Evolutionary conservation across 2,797 vertebrate genomes (phyloP), one percentile per base, ranked within the genome.

Genomic region (Chiroxiphia lanceolata): DNA sequence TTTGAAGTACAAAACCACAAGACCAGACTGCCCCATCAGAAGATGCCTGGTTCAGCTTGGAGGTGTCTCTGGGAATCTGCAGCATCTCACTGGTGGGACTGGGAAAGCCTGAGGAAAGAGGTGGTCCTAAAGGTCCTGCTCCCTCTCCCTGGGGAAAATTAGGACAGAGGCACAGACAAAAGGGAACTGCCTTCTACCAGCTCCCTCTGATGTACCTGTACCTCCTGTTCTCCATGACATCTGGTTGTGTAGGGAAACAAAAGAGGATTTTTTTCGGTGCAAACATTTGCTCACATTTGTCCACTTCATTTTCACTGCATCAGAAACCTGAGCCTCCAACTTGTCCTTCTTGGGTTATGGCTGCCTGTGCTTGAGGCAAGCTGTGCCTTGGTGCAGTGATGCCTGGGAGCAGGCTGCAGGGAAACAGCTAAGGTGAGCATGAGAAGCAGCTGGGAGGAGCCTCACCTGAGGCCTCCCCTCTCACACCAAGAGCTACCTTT

Each of bases 221-320:
- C 26, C 26, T 85, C 10, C 40, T 7, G 1, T 67, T 9, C 9
- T 77, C 7, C 0, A 0, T 29, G 38, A 23, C 15, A 36, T 45
- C 19, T 80, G 17, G 9, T 54, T 5, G 0, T 63, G 15, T 11
- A 63, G 13, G 17, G 36, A 80, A 83, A 59, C 3, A 54, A 69
- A 69, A 48, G 3, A 12, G 13, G 8, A 4, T 19, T 25, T 31
- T 56, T 61, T 94, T 57, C 34, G 31, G n/a, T 70, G 47, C 50
- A 59, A 40, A 27, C 5, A 8, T 82, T 56, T 61, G 16, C 20
- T 83, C 11, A 3, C 11, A 6, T 83, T 78, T 81, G 13, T 65
- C 21, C 17, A 11, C 16, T 83, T 70, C 3, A 15, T 53, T 87
- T 90, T 26, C 2, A 1, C 15, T 63, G 5, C 53, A 20, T 60